Evolutionary conservation across 2,113 vertebrate species (phyloP), one percentile per base, ranked within the genome.

Genomic region (Pseudopodoces humilis): DNA sequence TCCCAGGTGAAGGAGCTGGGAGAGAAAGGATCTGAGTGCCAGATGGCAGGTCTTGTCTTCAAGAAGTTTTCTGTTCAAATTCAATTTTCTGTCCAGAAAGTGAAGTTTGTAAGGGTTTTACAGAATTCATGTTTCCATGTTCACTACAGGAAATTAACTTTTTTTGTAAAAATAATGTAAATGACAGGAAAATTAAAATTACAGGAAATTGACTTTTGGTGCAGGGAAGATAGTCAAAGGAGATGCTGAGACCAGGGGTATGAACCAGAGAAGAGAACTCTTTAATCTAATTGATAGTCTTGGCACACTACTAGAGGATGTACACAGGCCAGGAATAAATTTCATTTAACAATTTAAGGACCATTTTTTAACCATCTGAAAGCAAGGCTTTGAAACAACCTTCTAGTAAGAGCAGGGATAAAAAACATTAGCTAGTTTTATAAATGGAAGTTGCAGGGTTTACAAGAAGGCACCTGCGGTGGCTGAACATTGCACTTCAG

Each of bases 331-430:
- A 83, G 33, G 62, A 83, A 86, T 62, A 93, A 68, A 83, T 72
- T 60, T 60, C 52, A 49, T 35, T 70, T 68, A 49, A 56, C 43
- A 71, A 56, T 75, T 84, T 47, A 71, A 86, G 58, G 72, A 69
- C 30, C 25, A 41, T 49, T 78, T 95, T 91, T 88, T 60, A 84
- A 91, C 65, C 35, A 41, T 24, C 33, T 91, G 72, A 89, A 78
- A 47, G 39, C 49, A 87, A 82, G 33, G 9, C 44, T 95, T 62
- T 84, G 56, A 75, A 91, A 71, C 16, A 63, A 56, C 47, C 15
- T 84, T 67, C 50, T 59, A 16, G 7, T 77, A 86, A 65, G 14
- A 90, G 43, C n/a, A 33, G 43, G 14, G 13, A 53, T 43, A 77
- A 81, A 90, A 87, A 43, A 37, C 14, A n/a, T 41, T 30, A 50